These are phyloP conservation scores for Zaprionus nigranus DNA, from an alignment of 1,140 invertebrate genomes.

Conservation along the genomic window DNA sequence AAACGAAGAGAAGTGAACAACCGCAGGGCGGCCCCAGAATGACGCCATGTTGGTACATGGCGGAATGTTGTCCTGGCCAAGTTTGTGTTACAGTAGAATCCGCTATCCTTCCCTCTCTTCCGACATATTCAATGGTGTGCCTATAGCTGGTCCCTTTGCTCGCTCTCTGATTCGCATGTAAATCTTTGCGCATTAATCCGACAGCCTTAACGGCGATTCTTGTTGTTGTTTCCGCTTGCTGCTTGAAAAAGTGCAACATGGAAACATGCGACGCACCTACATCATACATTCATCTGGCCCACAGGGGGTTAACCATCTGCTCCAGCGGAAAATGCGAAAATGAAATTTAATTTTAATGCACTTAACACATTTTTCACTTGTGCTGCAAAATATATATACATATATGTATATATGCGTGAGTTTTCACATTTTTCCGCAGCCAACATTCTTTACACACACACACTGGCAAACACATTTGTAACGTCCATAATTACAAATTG, in stretches of 20 bases:
- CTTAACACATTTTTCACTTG: conserved; percentile 76
- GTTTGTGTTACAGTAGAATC: conserved; percentile 19
- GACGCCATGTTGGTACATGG: conserved; percentile 33
- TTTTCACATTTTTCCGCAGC: conserved; percentile 42
- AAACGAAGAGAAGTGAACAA: conserved; percentile 11
- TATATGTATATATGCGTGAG: conserved; percentile 12
- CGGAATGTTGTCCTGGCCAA: conserved; percentile 37
- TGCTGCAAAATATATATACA: conserved; percentile 51
- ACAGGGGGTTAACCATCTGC: conserved; percentile 32
- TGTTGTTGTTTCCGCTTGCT: conserved; percentile 41
- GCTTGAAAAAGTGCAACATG: conserved; percentile 53
- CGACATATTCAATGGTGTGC: background rate
- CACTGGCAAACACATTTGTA: conserved; percentile 11
- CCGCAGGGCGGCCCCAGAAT: conserved; percentile 35
- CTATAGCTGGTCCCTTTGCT: background rate
- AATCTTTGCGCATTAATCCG: conserved; percentile 72
- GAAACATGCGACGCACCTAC: conserved; percentile 6
- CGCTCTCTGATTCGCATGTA: conserved; percentile 64
- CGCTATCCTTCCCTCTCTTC: background rate
- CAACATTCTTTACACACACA: conserved; percentile 12
- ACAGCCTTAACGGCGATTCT: conserved; percentile 52
- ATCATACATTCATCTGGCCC: conserved; percentile 8
- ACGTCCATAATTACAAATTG: conserved; percentile 72
- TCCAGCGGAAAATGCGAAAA: conserved; percentile 31
- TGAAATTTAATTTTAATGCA: conserved; percentile 77